Conservation (phyloP, 2,113 vertebrate genomes). For the Colinus virginianus region DNA sequence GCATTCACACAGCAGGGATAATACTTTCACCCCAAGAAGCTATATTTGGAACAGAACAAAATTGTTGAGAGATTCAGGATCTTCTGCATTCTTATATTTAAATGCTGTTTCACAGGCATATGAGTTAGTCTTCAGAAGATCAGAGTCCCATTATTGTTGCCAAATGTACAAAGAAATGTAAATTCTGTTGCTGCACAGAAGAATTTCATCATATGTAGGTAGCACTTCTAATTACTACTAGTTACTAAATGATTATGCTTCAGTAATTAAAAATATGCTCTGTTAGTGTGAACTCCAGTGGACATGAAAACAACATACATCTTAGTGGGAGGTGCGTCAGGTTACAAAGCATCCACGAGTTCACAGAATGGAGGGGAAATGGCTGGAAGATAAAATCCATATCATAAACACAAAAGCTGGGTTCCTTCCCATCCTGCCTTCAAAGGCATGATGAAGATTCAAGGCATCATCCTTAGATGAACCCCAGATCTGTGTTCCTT, state of each 20-base stretch:
- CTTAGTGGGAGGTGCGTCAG: not conserved
- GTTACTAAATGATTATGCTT: not conserved
- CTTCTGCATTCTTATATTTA: constrained; percentile 47
- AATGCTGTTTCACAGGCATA: not conserved
- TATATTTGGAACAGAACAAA: not conserved
- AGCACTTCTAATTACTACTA: not conserved
- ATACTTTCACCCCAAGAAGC: constrained; percentile 33
- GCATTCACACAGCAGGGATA: not conserved
- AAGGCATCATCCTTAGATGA: not conserved
- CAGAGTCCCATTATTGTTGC: not conserved
- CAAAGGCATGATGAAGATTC: not conserved
- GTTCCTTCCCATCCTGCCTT: not conserved
- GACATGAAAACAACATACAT: not conserved
- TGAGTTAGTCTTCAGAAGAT: not conserved
- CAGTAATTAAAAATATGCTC: not conserved
- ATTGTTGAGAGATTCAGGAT: constrained; percentile 18
- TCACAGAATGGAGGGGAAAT: not conserved
- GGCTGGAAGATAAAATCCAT: not conserved
- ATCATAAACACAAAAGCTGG: not conserved
- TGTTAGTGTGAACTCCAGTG: not conserved
- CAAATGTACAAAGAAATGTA: not conserved
- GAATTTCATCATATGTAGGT: not conserved
- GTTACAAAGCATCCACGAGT: not conserved
- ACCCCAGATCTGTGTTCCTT: not conserved
- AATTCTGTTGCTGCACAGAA: not conserved